Conservation (phyloP, 2,888 invertebrate species). For the Chouioia cunea region DNA sequence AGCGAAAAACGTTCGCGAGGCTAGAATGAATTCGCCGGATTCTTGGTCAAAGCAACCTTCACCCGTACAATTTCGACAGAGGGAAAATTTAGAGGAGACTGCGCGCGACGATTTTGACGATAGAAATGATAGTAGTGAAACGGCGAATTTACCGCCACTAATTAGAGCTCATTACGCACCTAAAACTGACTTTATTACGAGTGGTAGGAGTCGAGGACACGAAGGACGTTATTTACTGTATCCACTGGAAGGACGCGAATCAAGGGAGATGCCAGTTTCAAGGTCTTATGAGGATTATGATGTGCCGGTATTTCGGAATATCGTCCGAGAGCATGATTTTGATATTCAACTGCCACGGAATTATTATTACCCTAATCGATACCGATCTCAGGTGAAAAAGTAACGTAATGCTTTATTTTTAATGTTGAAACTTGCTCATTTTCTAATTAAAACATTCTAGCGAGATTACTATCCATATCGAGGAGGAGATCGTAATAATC, state of each 20-base stretch:
- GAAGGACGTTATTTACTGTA: background rate
- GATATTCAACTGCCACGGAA: constrained; percentile 52
- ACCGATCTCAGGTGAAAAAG: constrained; percentile 54
- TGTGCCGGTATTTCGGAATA: constrained; percentile 51
- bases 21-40: constrained; percentile 58
- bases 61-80: constrained; percentile 60
- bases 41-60: constrained; percentile 63
- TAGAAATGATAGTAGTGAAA: constrained; percentile 14
- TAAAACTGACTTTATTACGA: constrained; percentile 62
- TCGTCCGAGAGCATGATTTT: constrained; percentile 51
- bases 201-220: constrained; percentile 51
- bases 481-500: constrained; percentile 35
- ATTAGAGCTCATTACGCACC: constrained; percentile 56
- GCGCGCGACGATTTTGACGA: constrained; percentile 18
- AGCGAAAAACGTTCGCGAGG: constrained; percentile 58
- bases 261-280: constrained; percentile 57
- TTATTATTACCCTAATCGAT: constrained; percentile 60
- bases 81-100: constrained; percentile 54
- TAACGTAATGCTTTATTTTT: background rate
- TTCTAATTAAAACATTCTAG: constrained; percentile 33
- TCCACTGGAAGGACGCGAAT: constrained; percentile 56
- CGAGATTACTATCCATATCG: constrained; percentile 58
- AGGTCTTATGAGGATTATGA: constrained; percentile 59
- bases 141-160: constrained; percentile 36
- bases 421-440: background rate